A percentile compares a stretch with the other conserved stretches of the same genome.
These are phyloP conservation scores for Auanema freiburgensis DNA, from an alignment of 2,888 invertebrate species.

Conservation along the genomic window DNA sequence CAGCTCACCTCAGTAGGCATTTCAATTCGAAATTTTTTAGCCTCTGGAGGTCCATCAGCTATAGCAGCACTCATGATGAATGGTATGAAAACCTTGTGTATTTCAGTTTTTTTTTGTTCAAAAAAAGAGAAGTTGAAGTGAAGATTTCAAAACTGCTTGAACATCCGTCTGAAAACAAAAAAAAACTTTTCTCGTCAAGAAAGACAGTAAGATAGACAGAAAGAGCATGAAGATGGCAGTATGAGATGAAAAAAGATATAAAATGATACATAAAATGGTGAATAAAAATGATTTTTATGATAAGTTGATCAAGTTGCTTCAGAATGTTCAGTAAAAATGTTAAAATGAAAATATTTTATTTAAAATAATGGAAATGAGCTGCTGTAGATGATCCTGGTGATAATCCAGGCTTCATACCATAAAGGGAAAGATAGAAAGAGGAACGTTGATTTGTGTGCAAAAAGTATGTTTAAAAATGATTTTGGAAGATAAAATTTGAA, in stretches of 20 bases:
- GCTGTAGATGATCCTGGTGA: constrained; percentile 12
- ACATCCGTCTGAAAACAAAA: constrained; percentile 2
- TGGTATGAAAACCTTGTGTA: background rate
- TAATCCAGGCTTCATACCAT: constrained; percentile 6
- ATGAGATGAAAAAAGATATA: constrained; percentile 2
- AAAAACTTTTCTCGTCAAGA: background rate
- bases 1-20: constrained; percentile 1
- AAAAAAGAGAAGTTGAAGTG: too few relatives aligned
- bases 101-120: too few relatives aligned
- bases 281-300: too few relatives aligned
- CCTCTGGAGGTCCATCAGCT: constrained; percentile 36
- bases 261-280: background rate
- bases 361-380: constrained; percentile 2
- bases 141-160: background rate
- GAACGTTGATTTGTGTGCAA: constrained; percentile 11
- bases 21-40: constrained; percentile 40
- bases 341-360: too few relatives aligned
- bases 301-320: too few relatives aligned
- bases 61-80: constrained; percentile 17
- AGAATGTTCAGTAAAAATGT: too few relatives aligned
- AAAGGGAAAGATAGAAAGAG: constrained; percentile 14
- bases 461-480: background rate
- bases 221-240: background rate
- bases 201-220: constrained; percentile 4
- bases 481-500: too few relatives aligned